Base-by-base conservation (phyloP, 2,888 invertebrate species). In the Cosmia pyralina region DNA sequence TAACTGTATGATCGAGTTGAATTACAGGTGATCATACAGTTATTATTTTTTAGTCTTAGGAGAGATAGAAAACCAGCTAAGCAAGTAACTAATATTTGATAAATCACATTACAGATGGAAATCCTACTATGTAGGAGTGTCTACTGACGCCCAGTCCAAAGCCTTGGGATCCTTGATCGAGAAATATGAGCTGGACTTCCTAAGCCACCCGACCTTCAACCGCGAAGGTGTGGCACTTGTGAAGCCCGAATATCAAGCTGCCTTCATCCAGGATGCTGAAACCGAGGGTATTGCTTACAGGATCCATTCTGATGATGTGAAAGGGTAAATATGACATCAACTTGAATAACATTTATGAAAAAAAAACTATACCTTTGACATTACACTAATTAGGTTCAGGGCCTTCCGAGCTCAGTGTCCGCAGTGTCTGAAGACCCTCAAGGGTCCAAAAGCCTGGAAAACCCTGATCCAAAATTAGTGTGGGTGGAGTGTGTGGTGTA, bases 241-340 rank as follows among this genome's bases (percentile, higher is more conserved):
- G 7, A 89, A 91, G 48, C 95, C 96, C 2, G 67, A 90, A 28
- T 81, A 91, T 13, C 92, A 93, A 76, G 83, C 79, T 3, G 82
- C 67, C 1, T 96, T 96, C 85, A 80, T 88, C 19, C 83, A 87
- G 6, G 85, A 91, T 1, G 82, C 97, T 53, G 85, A 89, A 0
- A 79, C 86, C 0, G 83, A 91, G 15, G 88, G 88, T 0, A 95
- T 97, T 59, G 62, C 85, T 0, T 94, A 94, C 85, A 90, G 88
- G 57, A 87, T 96, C 5, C 93, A 95, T 68, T 88, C 94, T 44
- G 91, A 95, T 4, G 92, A 97, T 88, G 93, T 97, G 0, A 94
- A 96, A 84, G 82, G 87, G 96, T 96, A 88, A 93, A 91, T 91
- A 48, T 41, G 59, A 63, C 19, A 38, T 19, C 8, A n/a, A 0